Evolutionary conservation across 2,113 vertebrate genomes (phyloP).

Genomic region (Tangachromis dhanisi): DNA sequence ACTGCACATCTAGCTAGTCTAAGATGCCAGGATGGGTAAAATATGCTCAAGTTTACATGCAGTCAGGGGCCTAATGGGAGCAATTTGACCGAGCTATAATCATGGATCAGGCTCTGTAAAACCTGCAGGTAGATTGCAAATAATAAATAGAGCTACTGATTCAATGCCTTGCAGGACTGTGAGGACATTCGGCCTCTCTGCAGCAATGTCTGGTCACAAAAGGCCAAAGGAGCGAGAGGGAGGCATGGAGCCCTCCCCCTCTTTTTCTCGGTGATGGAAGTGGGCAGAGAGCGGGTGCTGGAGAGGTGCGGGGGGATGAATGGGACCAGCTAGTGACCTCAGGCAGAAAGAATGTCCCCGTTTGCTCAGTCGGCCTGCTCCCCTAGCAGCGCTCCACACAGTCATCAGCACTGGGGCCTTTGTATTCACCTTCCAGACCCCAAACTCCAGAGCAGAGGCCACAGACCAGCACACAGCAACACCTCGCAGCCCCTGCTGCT

Average conservation of each 20-base stretch:
- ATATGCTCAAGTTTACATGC: background rate
- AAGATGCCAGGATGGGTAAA: background rate
- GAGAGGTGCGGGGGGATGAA: slow-evolving; percentile 76
- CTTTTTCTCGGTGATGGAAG: slow-evolving; percentile 57
- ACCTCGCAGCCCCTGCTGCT: slow-evolving; percentile 38
- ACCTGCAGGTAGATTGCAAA: background rate
- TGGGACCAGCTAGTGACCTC: slow-evolving; percentile 91
- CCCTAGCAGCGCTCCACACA: slow-evolving; percentile 75
- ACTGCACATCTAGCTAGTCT: background rate
- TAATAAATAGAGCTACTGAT: background rate
- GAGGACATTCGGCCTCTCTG: slow-evolving; percentile 9
- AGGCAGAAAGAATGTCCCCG: slow-evolving; percentile 89
- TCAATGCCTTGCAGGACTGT: background rate
- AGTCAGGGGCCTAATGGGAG: background rate
- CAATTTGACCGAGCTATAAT: background rate
- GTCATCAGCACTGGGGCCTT: slow-evolving; percentile 71
- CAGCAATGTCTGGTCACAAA: slow-evolving; percentile 62
- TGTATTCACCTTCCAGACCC: slow-evolving; percentile 75
- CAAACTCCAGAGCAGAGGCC: slow-evolving; percentile 64
- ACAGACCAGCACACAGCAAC: slow-evolving; percentile 53
- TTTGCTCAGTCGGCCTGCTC: slow-evolving; percentile 81
- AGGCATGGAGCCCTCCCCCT: slow-evolving; percentile 45
- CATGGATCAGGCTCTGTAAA: background rate
- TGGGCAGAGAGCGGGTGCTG: slow-evolving; percentile 69
- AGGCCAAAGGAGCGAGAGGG: slow-evolving; percentile 39